Conservation (phyloP, 2,797 vertebrate species). For the Muscicapa striata region DNA sequence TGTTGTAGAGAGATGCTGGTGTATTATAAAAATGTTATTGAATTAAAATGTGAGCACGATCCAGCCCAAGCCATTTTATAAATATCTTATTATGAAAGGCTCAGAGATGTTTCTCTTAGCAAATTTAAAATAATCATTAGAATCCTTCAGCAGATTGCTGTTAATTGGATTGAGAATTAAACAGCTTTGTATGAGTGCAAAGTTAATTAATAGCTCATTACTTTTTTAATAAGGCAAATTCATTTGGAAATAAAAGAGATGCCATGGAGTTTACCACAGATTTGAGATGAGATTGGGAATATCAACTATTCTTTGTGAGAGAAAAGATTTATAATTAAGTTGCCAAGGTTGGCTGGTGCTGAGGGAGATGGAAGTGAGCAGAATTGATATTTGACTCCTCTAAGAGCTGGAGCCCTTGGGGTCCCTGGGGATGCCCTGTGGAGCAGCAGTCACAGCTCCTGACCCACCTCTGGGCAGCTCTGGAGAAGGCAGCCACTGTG, state of each 20-base stretch:
- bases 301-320: constrained; percentile 46
- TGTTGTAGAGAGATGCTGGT: neutral
- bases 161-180: constrained; percentile 85
- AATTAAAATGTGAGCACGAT: constrained; percentile 66
- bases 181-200: constrained; percentile 79
- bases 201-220: constrained; percentile 89
- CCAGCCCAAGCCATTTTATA: constrained; percentile 69
- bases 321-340: constrained; percentile 44
- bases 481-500: neutral
- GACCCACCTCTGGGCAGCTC: neutral
- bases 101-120: constrained; percentile 83
- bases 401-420: neutral
- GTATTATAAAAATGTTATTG: constrained; percentile 62
- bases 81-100: constrained; percentile 79
- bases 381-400: neutral
- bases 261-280: constrained; percentile 69
- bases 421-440: neutral
- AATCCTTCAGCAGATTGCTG: constrained; percentile 83
- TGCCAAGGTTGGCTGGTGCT: neutral
- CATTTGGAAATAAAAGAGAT: constrained; percentile 76
- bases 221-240: constrained; percentile 83
- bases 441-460: neutral
- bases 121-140: constrained; percentile 84
- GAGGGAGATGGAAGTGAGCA: neutral
- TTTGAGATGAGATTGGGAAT: constrained; percentile 71